Evolutionary conservation across 2,113 vertebrate species (phyloP).

Genomic region (Pelodiscus sinensis): DNA sequence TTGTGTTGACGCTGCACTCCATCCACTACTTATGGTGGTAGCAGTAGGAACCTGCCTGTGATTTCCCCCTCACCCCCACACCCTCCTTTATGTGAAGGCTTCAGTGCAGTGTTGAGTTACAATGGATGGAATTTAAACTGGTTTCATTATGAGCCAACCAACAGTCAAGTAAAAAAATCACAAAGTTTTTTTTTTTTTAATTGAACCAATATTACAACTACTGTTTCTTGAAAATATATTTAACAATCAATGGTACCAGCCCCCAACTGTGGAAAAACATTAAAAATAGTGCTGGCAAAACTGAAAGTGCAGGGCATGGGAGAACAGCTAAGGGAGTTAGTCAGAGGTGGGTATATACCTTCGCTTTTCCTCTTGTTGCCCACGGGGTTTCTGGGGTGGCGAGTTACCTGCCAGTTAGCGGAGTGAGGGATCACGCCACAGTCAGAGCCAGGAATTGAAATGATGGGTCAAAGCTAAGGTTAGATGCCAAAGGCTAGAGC

Average conservation of each 20-base stretch:
- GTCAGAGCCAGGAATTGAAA: neutral
- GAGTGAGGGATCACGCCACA: neutral
- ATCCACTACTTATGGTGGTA: neutral
- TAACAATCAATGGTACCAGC: neutral
- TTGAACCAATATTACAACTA: neutral
- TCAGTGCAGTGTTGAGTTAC: neutral
- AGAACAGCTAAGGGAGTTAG: neutral
- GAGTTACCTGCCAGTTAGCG: neutral
- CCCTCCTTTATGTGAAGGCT: neutral
- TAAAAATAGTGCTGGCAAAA: neutral
- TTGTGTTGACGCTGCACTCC: neutral
- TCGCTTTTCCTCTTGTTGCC: neutral
- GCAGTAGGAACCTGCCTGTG: neutral
- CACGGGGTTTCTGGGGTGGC: neutral
- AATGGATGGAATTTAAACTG: neutral
- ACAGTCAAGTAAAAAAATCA: neutral
- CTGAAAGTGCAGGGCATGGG: neutral
- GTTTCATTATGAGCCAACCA: neutral
- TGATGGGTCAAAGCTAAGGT: no score
- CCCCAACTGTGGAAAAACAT: neutral
- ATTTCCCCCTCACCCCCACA: no score
- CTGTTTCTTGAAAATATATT: neutral
- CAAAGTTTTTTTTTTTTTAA: no score
- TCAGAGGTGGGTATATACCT: neutral
- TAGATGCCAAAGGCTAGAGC: no score